Percentiles rank a stretch among this genome's conserved stretches.
phyloP scores from a whole-genome alignment of 2,113 vertebrate genomes.

The Polypterus senegalus region DNA sequence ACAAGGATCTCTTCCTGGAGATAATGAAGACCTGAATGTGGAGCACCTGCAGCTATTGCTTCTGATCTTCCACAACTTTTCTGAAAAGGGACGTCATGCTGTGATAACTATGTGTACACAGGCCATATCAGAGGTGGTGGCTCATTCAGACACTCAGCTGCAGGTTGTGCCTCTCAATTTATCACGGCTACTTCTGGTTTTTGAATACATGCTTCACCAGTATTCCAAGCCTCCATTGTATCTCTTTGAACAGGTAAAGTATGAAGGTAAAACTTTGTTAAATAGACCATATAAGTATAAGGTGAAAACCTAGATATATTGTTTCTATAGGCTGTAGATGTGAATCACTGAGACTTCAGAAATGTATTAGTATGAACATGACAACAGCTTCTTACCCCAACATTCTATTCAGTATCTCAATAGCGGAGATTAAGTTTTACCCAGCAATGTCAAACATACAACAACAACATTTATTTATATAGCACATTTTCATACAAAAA shows the following conservation, averaged over 20 bases:
- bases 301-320: too few species aligned
- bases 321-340: too few species aligned
- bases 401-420: too few species aligned
- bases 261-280: too few species aligned
- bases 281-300: too few species aligned
- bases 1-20: constrained; percentile 66
- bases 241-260: constrained; percentile 81
- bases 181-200: constrained; percentile 77
- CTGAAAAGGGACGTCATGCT: constrained; percentile 65
- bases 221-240: constrained; percentile 81
- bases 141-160: constrained; percentile 65
- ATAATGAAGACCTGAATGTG: constrained; percentile 83
- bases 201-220: constrained; percentile 89
- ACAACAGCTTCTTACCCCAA: too few species aligned
- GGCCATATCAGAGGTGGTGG: constrained; percentile 72
- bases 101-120: constrained; percentile 72
- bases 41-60: constrained; percentile 93
- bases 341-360: too few species aligned
- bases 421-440: too few species aligned
- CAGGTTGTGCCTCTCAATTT: constrained; percentile 70
- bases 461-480: too few species aligned
- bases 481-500: too few species aligned
- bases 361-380: too few species aligned
- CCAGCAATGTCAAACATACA: too few species aligned
- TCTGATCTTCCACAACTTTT: constrained; percentile 91